Evolutionary conservation across 1,140 invertebrate species (phyloP).

Genomic region (Grapholita molesta): DNA sequence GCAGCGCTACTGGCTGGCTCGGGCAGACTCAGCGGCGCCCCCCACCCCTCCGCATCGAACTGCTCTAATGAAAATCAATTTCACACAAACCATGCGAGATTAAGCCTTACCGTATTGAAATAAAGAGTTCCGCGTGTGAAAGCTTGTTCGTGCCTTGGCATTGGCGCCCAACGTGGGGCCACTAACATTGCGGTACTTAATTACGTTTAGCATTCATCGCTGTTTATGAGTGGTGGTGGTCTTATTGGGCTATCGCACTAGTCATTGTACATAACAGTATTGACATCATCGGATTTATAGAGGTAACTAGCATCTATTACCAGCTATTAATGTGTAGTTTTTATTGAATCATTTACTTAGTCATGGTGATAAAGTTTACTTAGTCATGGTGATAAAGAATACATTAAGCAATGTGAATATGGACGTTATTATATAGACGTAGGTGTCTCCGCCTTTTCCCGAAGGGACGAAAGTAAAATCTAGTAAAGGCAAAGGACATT

Average conservation of each 20-base stretch:
- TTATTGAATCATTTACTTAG: background rate
- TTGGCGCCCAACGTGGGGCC: conserved; percentile 56
- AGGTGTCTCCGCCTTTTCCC: background rate
- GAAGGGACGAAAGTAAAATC: background rate
- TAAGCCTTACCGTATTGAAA: background rate
- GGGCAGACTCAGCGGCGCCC: conserved; percentile 19
- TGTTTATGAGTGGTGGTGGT: background rate
- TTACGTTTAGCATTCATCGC: background rate
- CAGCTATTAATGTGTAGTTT: background rate
- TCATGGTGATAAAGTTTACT: background rate
- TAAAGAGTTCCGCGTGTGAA: background rate
- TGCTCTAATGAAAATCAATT: background rate
- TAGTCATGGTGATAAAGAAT: background rate
- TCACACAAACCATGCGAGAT: background rate
- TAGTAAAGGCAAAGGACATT: background rate
- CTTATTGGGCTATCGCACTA: too few species aligned
- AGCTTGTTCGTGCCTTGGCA: background rate
- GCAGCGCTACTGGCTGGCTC: conserved; percentile 59
- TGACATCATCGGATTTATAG: background rate
- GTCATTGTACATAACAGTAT: background rate
- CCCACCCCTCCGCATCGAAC: conserved; percentile 32
- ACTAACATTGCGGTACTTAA: background rate
- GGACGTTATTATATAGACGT: background rate
- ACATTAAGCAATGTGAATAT: background rate
- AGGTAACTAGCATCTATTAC: background rate